These are phyloP conservation scores for Porites lutea DNA, from an alignment of 64 coral and sea anemone genomes.

Conservation along the genomic window DNA sequence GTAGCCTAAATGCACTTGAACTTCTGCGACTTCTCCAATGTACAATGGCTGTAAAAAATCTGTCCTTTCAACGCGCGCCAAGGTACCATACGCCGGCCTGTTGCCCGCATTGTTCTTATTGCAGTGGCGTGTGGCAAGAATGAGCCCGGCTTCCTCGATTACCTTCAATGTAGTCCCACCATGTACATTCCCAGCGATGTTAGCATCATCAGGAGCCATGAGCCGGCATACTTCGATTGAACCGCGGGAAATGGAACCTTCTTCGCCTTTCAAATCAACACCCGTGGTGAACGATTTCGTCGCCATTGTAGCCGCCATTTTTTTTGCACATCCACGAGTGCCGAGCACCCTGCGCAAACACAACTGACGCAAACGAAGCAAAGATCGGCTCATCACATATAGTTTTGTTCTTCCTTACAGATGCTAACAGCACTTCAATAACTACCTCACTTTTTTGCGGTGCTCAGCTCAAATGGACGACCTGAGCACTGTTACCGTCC, in stretches of 20 bases:
- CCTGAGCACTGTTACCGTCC: no score
- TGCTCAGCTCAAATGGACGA: no score
- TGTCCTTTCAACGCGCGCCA: slow-evolving; percentile 92
- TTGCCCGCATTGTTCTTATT: slow-evolving; percentile 62
- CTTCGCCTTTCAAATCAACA: neutral
- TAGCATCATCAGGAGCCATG: slow-evolving; percentile 96
- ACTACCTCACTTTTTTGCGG: no score
- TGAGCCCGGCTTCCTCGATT: slow-evolving; percentile 92
- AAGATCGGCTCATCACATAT: no score
- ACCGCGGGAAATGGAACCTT: slow-evolving; percentile 66
- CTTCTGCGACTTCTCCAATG: slow-evolving; percentile 93
- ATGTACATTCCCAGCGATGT: slow-evolving; percentile 93
- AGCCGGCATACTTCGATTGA: slow-evolving; percentile 95
- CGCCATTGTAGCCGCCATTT: neutral
- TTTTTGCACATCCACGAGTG: no score
- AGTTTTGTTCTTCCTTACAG: no score
- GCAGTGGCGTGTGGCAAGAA: slow-evolving; percentile 92
- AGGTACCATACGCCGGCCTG: slow-evolving; percentile 53
- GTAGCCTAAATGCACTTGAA: slow-evolving; percentile 85
- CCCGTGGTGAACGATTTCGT: neutral
- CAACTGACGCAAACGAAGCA: no score
- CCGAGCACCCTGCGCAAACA: no score
- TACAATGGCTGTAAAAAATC: slow-evolving; percentile 89
- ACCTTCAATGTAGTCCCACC: slow-evolving; percentile 90
- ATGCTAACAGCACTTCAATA: no score